Conservation (phyloP, 2,888 invertebrate genomes). For the Girardia tigrina region DNA sequence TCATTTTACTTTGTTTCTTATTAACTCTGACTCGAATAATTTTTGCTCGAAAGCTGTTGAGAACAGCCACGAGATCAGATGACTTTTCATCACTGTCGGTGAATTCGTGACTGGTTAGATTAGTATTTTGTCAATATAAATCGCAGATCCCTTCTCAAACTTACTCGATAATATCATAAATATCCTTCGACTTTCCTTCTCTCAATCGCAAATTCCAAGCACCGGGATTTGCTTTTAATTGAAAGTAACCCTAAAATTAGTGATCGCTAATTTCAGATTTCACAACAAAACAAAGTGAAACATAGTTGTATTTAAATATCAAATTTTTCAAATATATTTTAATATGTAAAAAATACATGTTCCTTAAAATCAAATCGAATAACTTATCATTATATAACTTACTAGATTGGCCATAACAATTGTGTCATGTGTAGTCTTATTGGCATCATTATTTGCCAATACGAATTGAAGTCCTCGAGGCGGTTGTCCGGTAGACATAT, state of each 20-base stretch:
- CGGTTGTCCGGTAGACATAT: slow-evolving; percentile 70
- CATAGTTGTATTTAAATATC: not conserved
- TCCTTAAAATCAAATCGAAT: too few species aligned
- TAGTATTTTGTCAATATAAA: too few species aligned
- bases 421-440: slow-evolving; percentile 65
- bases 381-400: slow-evolving; percentile 31
- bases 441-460: slow-evolving; percentile 52
- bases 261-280: slow-evolving; percentile 28
- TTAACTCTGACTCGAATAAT: slow-evolving; percentile 75
- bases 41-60: slow-evolving; percentile 66
- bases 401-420: slow-evolving; percentile 97
- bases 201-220: slow-evolving; percentile 77
- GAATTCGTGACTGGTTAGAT: slow-evolving; percentile 59
- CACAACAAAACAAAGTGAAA: slow-evolving; percentile 27
- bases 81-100: slow-evolving; percentile 62
- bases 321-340: too few species aligned
- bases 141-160: too few species aligned
- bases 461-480: slow-evolving; percentile 92
- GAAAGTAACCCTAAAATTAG: slow-evolving; percentile 68
- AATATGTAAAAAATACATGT: too few species aligned
- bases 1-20: slow-evolving; percentile 74
- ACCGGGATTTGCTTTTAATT: slow-evolving; percentile 90
- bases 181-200: slow-evolving; percentile 80
- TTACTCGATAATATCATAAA: slow-evolving; percentile 67
- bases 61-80: slow-evolving; percentile 63